phyloP scores from a whole-genome alignment of 2,113 vertebrate species.

The Chionomys nivalis region DNA sequence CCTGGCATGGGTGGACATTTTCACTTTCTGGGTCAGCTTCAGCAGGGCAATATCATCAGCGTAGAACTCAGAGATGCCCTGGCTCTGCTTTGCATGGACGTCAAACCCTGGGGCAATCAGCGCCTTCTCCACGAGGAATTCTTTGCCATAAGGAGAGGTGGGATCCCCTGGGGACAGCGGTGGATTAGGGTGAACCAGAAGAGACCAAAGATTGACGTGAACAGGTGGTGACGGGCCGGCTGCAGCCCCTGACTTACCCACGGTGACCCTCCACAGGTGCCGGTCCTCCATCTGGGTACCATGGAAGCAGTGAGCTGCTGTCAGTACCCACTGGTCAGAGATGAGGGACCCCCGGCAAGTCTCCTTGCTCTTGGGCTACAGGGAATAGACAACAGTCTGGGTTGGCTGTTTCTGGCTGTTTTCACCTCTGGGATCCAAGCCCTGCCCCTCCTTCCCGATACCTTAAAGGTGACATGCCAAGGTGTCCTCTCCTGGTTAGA shows the following conservation, averaged over 20 bases:
- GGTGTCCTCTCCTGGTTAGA: slow-evolving; percentile 81
- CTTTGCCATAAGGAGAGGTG: slow-evolving; percentile 33
- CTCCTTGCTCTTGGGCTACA: slow-evolving; percentile 63
- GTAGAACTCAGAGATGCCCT: slow-evolving; percentile 89
- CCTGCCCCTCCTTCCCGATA: background rate
- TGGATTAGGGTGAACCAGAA: background rate
- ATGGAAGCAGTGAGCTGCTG: slow-evolving; percentile 90
- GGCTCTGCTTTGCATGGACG: slow-evolving; percentile 77
- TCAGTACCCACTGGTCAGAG: slow-evolving; percentile 89
- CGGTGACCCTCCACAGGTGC: slow-evolving; percentile 70
- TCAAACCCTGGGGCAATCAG: slow-evolving; percentile 83
- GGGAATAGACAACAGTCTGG: background rate
- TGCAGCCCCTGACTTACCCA: slow-evolving; percentile 73
- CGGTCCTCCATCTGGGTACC: background rate
- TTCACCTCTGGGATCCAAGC: background rate
- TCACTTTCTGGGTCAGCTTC: slow-evolving; percentile 81
- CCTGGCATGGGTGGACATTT: slow-evolving; percentile 86
- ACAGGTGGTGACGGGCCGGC: background rate
- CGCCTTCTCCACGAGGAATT: slow-evolving; percentile 67
- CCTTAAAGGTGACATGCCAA: slow-evolving; percentile 88
- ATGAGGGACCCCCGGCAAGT: slow-evolving; percentile 88
- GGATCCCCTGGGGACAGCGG: slow-evolving; percentile 64
- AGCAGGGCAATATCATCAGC: slow-evolving; percentile 91
- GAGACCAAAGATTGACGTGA: background rate
- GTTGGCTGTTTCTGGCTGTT: background rate